Percentiles rank a stretch among this genome's conserved stretches.
These are phyloP conservation scores for Napeogenes inachia DNA, from an alignment of 2,888 invertebrate species.

Conservation along the genomic window DNA sequence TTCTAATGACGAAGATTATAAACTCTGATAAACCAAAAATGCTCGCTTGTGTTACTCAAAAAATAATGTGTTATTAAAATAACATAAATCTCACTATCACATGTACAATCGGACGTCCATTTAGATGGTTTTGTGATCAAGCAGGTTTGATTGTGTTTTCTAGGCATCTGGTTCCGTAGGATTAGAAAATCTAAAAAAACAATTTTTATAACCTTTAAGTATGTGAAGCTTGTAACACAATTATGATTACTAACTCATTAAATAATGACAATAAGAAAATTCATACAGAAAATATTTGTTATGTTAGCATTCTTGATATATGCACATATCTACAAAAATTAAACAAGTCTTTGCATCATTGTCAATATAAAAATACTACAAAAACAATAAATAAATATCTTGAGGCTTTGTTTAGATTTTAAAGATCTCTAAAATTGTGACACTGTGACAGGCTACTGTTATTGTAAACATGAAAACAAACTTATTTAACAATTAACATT, in stretches of 20 bases:
- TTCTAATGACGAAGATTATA: conserved; percentile 31
- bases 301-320: too few species aligned
- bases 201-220: too few species aligned
- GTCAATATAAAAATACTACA: not conserved
- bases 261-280: too few species aligned
- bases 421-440: conserved; percentile 55
- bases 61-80: conserved; percentile 49
- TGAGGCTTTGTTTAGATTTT: not conserved
- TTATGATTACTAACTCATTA: too few species aligned
- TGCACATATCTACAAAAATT: too few species aligned
- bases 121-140: conserved; percentile 61
- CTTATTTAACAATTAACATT: conserved; percentile 16
- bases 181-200: not conserved
- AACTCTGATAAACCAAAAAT: conserved; percentile 34
- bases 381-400: too few species aligned
- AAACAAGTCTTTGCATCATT: too few species aligned
- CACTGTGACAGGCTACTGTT: conserved; percentile 72
- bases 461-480: conserved; percentile 57
- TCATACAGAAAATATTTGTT: too few species aligned
- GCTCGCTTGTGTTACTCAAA: conserved; percentile 34
- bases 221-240: too few species aligned
- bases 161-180: conserved; percentile 29
- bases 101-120: conserved; percentile 57
- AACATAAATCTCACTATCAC: conserved; percentile 62
- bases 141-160: not conserved